These are phyloP conservation scores for Dermochelys coriacea DNA, from an alignment of 2,797 vertebrate species.

Conservation along the genomic window DNA sequence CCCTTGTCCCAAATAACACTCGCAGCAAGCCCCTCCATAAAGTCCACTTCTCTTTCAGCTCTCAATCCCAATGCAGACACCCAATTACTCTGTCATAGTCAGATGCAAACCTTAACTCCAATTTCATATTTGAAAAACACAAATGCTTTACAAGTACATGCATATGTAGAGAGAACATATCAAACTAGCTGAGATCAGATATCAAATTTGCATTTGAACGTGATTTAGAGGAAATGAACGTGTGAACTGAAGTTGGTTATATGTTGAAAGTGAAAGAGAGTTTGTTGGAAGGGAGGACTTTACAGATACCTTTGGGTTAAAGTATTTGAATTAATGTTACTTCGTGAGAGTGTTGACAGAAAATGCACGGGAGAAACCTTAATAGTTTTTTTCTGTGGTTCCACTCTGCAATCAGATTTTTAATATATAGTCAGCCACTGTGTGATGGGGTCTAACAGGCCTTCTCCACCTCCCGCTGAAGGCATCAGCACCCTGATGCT, in stretches of 20 bases:
- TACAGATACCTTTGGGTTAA: background rate
- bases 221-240: background rate
- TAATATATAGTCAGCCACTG: background rate
- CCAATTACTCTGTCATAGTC: background rate
- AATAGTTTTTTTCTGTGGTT: background rate
- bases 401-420: background rate
- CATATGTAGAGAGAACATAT: background rate
- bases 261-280: background rate
- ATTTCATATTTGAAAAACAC: background rate
- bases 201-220: background rate
- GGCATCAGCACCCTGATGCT: background rate
- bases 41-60: background rate
- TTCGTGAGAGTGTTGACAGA: background rate
- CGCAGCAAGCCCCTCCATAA: background rate
- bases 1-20: background rate
- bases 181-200: background rate
- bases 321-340: background rate
- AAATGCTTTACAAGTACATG: background rate
- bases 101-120: background rate
- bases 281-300: background rate
- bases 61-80: background rate
- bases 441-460: too few relatives aligned
- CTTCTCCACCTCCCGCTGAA: too few relatives aligned
- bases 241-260: background rate
- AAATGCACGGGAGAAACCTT: background rate